Base-by-base conservation (phyloP, 2,888 invertebrate genomes). In the Notodonta dromedarius region DNA sequence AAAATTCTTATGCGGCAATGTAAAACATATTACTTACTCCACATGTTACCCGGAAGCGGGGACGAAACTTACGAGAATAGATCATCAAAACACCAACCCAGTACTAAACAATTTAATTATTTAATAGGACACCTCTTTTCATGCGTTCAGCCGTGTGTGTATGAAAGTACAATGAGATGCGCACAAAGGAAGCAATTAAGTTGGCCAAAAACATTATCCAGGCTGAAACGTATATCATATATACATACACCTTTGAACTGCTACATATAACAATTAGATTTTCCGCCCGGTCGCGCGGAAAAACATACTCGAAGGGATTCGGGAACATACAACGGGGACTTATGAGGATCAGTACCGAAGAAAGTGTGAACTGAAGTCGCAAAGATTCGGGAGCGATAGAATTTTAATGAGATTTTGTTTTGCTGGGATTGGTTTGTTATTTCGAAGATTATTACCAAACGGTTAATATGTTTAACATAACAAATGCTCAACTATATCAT, bases 201-300 rank as follows among this genome's bases (percentile, higher is more conserved):
- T 76, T 76, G 76, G 77, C 77, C 75, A 76, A 81, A 80, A 80
- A 80, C 79, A 79, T 77, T 74, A 68, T 69, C 72, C 70, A 69
- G 66, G 67, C 70, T 63, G 68, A 73, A 76, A 63, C 76, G 76
- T 80, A 79, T 82, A 78, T 79, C 71, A 58, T 52, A 67, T 52
- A 67, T 65, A 63, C 12, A 60, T 56, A 68, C 78, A 77, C 80
- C 81, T 82, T 78, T 82, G 79, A 79, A 76, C 71, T 65, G 62
- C 40, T 57, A 63, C 65, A 67, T 76, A 80, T 76, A 78, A 71
- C 74, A 87, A 87, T 90, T 86, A 87, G 79, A 87, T 89, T 88
- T 88, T 87, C 82, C 76, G 76, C 87, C 84, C 73, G 76, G 75
- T 80, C 63, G 80, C 69, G 77, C 76, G 83, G 86, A 89, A 90